A percentile compares a stretch with the other conserved stretches of the same genome.
phyloP scores from a whole-genome alignment of 2,888 invertebrate genomes.

The Ormyrus rosae region DNA sequence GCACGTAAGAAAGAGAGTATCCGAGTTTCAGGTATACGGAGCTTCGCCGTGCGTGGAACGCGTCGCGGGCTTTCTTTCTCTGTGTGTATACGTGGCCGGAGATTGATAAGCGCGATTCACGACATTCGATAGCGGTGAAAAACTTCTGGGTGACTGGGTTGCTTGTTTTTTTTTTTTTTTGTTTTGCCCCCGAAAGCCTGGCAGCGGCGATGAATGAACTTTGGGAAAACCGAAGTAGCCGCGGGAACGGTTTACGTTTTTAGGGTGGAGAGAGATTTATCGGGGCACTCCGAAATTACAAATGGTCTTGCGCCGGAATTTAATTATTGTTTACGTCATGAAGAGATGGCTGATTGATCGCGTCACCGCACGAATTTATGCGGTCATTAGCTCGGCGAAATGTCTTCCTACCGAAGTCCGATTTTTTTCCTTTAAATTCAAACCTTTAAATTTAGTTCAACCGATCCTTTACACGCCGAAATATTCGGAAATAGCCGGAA shows the following conservation, averaged over 20 bases:
- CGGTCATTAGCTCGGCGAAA: not conserved
- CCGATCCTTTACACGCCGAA: no score
- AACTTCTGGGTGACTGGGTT: not conserved
- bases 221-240: not conserved
- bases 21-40: no score
- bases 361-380: not conserved
- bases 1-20: no score
- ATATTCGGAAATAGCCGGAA: no score
- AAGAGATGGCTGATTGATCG: constrained; percentile 4
- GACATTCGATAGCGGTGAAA: constrained; percentile 23
- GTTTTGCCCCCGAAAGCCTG: no score
- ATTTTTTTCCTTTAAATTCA: no score
- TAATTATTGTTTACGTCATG: constrained; percentile 11
- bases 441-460: no score
- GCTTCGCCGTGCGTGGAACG: no score
- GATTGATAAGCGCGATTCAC: constrained; percentile 39
- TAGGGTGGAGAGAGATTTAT: not conserved
- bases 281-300: not conserved
- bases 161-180: not conserved
- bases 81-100: no score
- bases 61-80: no score
- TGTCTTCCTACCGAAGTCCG: no score
- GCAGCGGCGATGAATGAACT: no score
- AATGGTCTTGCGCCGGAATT: not conserved
- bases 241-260: not conserved